A percentile compares a stretch with the other conserved stretches of the same genome.
Evolutionary conservation across 2,113 vertebrate species (phyloP).

Genomic region (Sorex fumeus): DNA sequence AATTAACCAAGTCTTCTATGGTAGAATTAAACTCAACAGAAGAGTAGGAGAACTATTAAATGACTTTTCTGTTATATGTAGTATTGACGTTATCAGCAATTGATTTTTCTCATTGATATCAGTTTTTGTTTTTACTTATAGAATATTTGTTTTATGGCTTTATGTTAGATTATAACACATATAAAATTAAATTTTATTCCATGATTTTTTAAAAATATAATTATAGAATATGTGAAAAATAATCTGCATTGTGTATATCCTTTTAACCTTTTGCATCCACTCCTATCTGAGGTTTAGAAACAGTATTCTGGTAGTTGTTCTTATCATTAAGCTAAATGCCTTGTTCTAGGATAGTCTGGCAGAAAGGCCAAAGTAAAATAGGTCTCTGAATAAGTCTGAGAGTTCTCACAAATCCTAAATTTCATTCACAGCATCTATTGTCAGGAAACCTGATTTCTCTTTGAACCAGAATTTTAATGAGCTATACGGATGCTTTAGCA

Average conservation of each 20-base stretch:
- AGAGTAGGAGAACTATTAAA: constrained; percentile 20
- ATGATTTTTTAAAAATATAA: not conserved
- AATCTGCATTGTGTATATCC: not conserved
- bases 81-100: not conserved
- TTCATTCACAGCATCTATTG: not conserved
- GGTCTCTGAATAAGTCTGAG: not conserved
- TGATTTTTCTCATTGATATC: not conserved
- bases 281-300: not conserved
- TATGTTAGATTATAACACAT: not conserved
- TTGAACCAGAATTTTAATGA: not conserved
- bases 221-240: not conserved
- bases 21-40: not conserved
- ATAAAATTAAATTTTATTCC: not conserved
- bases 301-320: not conserved
- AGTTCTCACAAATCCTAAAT: not conserved
- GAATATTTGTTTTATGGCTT: not conserved
- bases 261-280: not conserved
- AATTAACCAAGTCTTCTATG: not conserved
- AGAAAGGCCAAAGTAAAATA: not conserved
- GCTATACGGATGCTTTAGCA: not conserved
- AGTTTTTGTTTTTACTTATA: not conserved
- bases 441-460: not conserved
- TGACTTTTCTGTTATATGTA: not conserved
- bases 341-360: not conserved
- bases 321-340: not conserved